phyloP scores from a whole-genome alignment of 2,113 vertebrate genomes.

The Nothoprocta pentlandii region DNA sequence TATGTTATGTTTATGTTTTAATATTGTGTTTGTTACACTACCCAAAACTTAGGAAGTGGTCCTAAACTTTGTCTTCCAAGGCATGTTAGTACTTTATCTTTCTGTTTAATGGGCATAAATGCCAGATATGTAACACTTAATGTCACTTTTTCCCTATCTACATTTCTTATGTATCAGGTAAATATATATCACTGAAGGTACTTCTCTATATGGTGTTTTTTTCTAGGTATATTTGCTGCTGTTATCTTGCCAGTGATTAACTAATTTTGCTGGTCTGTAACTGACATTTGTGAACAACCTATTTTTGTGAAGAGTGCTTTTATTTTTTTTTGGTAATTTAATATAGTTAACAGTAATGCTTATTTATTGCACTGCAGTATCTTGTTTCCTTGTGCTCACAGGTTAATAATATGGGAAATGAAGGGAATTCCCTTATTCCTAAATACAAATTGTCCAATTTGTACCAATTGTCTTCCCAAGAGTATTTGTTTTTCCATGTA shows the following conservation, averaged over 20 bases:
- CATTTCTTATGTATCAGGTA: not conserved
- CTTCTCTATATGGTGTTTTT: not conserved
- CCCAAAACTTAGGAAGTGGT: not conserved
- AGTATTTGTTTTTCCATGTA: not conserved
- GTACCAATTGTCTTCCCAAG: not conserved
- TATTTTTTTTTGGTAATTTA: not conserved
- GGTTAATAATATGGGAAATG: fast-evolving
- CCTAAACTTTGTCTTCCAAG: not conserved
- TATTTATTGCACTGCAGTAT: not conserved
- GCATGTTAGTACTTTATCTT: not conserved
- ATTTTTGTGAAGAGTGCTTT: not conserved
- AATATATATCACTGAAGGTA: fast-evolving
- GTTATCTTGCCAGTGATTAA: not conserved
- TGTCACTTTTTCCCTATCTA: fast-evolving
- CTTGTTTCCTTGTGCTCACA: not conserved
- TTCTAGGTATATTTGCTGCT: not conserved
- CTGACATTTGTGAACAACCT: not conserved
- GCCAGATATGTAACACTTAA: not conserved
- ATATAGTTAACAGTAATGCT: not conserved
- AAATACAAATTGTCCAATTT: not conserved
- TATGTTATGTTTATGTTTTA: not conserved
- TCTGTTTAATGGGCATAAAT: not conserved
- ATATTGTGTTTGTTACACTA: not conserved
- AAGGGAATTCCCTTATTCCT: not conserved
- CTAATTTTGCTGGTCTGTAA: not conserved